Evolutionary conservation across 1,140 invertebrate species (phyloP), one percentile per base, ranked within the genome.

Genomic region (Ctenoplectra terminalis): DNA sequence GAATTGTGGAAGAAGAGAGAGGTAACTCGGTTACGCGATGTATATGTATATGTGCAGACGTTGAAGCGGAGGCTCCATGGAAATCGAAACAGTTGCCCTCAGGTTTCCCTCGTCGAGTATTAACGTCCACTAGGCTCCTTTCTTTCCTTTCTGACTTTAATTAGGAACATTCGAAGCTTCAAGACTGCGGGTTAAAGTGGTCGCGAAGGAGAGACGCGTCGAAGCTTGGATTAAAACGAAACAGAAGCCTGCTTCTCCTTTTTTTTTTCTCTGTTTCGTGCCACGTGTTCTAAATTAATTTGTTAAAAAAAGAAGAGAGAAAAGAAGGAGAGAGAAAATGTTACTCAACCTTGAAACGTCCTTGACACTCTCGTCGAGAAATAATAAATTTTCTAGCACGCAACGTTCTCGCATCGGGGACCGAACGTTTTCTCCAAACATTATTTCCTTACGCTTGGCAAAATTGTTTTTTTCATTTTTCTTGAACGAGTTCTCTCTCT

Each of bases 331-430:
- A 40, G 29, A 6, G n/a, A 29, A 31, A 29, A 58, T 46, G 20
- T n/a, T 29, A 23, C 26, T 60, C 17, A 60, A 43, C 52, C 54
- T 60, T 46, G 37, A 13, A 23, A 7, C 26, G 54, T n/a, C 71
- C 71, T 73, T 73, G 54, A 73, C 54, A 56, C 70, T 70, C 23
- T 37, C 29, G 23, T 48, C 43, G 34, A 34, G 37, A 71, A 64
- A 66, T 70, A 20, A 29, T 23, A 40, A 52, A 56, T 52, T 80
- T 43, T 64, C n/a, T 43, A 2, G 26, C 50, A 52, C 61, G 63
- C 61, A 58, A 64, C 60, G 72, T n/a, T n/a, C 73, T 23, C 37
- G 26, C 17, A 69, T 75, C n/a, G 37, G 34, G 23, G 52, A 23
- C 17, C 15, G 20, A 40, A 63, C 13, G 7, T 17, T 54, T 54